Evolutionary conservation across 2,113 vertebrate genomes (phyloP).

Genomic region (Ardeotis arabs): DNA sequence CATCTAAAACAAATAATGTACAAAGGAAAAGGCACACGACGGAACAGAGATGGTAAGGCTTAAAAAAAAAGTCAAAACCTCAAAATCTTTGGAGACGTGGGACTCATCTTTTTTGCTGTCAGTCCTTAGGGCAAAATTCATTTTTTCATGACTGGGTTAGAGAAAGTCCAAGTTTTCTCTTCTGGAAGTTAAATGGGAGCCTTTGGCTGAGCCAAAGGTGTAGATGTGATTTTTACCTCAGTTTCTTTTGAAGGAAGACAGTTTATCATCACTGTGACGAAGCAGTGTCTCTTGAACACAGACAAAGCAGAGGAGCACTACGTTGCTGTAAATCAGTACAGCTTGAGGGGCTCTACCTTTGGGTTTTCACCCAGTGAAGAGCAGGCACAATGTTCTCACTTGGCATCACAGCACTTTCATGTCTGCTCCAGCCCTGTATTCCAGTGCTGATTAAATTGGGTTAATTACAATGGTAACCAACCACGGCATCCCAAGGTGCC

Average conservation of each 20-base stretch:
- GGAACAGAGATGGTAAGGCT: background rate
- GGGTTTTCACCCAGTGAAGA: background rate
- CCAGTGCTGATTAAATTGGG: background rate
- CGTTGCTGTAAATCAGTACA: background rate
- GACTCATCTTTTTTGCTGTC: background rate
- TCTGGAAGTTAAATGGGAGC: background rate
- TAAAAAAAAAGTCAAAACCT: conserved; percentile 14
- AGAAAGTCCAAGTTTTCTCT: background rate
- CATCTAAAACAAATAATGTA: conserved; percentile 26
- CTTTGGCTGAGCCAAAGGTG: background rate
- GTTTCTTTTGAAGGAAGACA: background rate
- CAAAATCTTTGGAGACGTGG: background rate
- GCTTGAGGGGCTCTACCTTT: background rate
- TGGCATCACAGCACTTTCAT: fast-evolving
- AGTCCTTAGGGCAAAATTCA: background rate
- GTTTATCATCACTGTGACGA: background rate
- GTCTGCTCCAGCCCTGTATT: background rate
- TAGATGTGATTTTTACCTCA: background rate
- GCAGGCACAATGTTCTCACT: background rate
- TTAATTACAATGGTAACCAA: conserved; percentile 42
- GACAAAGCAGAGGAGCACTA: background rate
- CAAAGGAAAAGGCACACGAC: background rate
- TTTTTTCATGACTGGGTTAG: background rate
- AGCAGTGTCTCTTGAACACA: background rate
- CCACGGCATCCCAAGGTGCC: background rate